These are phyloP conservation scores for Amiota mariae DNA, from an alignment of 2,888 invertebrate genomes.

Conservation along the genomic window DNA sequence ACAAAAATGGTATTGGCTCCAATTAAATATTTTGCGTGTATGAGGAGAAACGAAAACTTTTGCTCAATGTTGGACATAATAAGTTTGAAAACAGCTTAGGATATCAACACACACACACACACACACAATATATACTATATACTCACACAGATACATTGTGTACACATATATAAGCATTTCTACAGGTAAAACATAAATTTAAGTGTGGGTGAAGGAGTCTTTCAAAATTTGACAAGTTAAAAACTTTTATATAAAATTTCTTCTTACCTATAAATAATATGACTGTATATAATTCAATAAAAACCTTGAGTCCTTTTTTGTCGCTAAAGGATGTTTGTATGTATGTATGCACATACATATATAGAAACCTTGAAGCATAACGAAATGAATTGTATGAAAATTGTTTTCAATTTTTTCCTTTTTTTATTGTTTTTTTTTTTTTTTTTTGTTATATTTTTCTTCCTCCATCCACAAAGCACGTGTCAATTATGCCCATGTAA, in stretches of 20 bases:
- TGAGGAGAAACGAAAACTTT: too few species aligned
- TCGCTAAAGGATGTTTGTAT: background rate
- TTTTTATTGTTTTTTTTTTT: too few species aligned
- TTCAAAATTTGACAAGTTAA: background rate
- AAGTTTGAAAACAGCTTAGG: constrained; percentile 29
- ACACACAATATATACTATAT: too few species aligned
- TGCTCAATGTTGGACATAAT: constrained; percentile 1
- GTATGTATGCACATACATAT: background rate
- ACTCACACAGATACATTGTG: background rate
- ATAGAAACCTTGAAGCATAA: background rate
- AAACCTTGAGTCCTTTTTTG: constrained; percentile 14
- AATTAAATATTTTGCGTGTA: too few species aligned
- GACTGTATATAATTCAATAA: constrained; percentile 22
- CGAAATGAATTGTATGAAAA: background rate
- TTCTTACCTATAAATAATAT: constrained; percentile 12
- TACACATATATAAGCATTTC: too few species aligned
- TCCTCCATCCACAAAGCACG: too few species aligned
- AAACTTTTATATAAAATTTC: constrained; percentile 15
- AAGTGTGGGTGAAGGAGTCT: too few species aligned
- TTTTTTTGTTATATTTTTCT: too few species aligned
- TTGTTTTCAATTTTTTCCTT: too few species aligned
- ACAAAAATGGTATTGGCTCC: background rate
- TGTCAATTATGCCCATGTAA: too few species aligned
- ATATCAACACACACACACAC: constrained; percentile 3
- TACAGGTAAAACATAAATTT: too few species aligned